Conservation (phyloP, 2,888 invertebrate species). For the Mythimna albipuncta region DNA sequence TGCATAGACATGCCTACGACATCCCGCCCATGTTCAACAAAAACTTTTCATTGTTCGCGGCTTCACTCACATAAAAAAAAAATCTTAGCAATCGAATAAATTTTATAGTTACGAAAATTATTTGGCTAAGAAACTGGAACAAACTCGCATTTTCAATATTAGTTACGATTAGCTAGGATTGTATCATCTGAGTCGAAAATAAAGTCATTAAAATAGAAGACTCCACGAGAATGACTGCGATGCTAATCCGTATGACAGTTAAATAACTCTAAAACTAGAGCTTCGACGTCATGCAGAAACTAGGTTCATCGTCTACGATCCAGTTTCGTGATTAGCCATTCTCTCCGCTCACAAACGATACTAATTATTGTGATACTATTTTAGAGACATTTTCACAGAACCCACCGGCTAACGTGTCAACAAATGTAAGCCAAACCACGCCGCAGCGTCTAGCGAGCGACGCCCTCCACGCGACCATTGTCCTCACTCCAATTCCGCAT, state of each 20-base stretch:
- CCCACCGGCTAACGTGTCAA: slow-evolving; percentile 65
- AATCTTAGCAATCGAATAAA: slow-evolving; percentile 10
- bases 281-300: slow-evolving; percentile 36
- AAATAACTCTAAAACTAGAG: slow-evolving; percentile 31
- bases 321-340: slow-evolving; percentile 58
- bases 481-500: slow-evolving; percentile 63
- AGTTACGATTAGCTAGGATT: slow-evolving; percentile 30
- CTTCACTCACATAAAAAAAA: neutral
- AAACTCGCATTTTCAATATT: neutral
- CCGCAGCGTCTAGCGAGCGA: slow-evolving; percentile 47
- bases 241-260: slow-evolving; percentile 41
- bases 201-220: slow-evolving; percentile 28
- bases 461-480: slow-evolving; percentile 44
- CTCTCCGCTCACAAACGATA: slow-evolving; percentile 47
- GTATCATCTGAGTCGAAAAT: slow-evolving; percentile 27
- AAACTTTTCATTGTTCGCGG: neutral
- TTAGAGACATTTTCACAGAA: slow-evolving; percentile 59
- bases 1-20: slow-evolving; percentile 6
- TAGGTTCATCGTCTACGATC: slow-evolving; percentile 56
- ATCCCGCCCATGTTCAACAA: neutral
- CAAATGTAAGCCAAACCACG: slow-evolving; percentile 54
- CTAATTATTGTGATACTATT: slow-evolving; percentile 62
- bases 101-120: neutral
- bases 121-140: slow-evolving; percentile 29
- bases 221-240: slow-evolving; percentile 15